phyloP scores from a whole-genome alignment of 2,797 vertebrate species.

The Atherinosoma microstoma region DNA sequence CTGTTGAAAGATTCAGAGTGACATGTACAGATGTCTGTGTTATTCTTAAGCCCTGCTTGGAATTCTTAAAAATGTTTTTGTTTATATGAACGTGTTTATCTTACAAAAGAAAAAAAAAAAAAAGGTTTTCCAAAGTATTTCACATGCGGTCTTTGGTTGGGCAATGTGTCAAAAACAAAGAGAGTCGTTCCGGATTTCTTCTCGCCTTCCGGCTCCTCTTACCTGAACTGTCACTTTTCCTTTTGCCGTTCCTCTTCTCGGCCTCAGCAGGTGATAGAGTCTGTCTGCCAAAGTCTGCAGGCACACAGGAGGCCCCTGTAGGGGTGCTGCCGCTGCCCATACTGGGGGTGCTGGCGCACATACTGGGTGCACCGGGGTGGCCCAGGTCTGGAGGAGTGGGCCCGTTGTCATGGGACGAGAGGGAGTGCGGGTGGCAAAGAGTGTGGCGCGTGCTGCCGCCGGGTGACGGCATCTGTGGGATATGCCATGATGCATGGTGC shows the following conservation, averaged over 20 bases:
- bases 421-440: constrained; percentile 89
- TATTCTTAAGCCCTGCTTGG: constrained; percentile 32
- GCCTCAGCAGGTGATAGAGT: constrained; percentile 93
- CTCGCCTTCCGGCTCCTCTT: constrained; percentile 56
- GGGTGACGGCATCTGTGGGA: constrained; percentile 92
- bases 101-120: neutral
- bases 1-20: constrained; percentile 56
- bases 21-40: constrained; percentile 51
- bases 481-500: constrained; percentile 93
- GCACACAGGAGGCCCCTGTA: constrained; percentile 89
- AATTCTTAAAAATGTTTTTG: constrained; percentile 22
- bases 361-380: constrained; percentile 87
- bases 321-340: constrained; percentile 89
- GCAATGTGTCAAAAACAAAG: neutral
- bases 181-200: neutral
- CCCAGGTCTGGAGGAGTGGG: constrained; percentile 86
- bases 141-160: neutral
- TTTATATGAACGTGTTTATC: constrained; percentile 43
- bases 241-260: constrained; percentile 92
- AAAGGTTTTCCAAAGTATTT: constrained; percentile 6
- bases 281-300: constrained; percentile 94
- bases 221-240: constrained; percentile 99
- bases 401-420: constrained; percentile 70
- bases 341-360: constrained; percentile 91
- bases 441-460: constrained; percentile 85